Conservation (phyloP, 2,797 vertebrate genomes). For the Phrynocephalus vlangalii region DNA sequence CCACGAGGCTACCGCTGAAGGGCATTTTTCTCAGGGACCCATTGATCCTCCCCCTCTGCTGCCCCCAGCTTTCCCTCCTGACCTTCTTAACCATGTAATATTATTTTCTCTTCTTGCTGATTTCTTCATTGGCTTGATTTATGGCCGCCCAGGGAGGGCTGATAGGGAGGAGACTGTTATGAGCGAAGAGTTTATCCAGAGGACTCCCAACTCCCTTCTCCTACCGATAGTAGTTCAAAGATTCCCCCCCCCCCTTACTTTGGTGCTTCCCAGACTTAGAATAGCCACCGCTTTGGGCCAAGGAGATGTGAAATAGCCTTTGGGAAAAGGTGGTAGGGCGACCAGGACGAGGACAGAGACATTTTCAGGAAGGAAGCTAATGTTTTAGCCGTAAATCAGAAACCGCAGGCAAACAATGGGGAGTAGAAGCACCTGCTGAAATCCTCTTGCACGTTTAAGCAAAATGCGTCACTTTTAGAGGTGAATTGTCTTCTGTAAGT, state of each 20-base stretch:
- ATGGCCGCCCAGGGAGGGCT: constrained; percentile 25
- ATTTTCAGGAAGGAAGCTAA: neutral
- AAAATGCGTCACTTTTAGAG: too few species aligned
- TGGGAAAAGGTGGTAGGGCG: neutral
- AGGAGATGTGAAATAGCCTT: neutral
- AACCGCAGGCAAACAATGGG: too few species aligned
- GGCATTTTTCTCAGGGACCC: constrained; percentile 17
- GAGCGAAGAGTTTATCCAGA: constrained; percentile 41
- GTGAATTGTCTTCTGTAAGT: too few species aligned
- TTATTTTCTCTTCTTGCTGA: constrained; percentile 6
- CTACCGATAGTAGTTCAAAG: constrained; percentile 59
- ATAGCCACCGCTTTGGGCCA: neutral
- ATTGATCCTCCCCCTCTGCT: neutral
- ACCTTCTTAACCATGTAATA: neutral
- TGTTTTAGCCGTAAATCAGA: neutral
- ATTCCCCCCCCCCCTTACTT: neutral
- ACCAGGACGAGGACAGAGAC: neutral
- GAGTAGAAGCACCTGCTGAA: neutral
- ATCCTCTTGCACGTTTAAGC: too few species aligned
- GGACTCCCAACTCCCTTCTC: constrained; percentile 35
- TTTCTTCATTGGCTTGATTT: neutral
- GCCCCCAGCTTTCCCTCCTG: fast-evolving
- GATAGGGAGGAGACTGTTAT: constrained; percentile 58
- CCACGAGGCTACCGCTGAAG: neutral
- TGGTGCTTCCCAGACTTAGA: constrained; percentile 20